These are phyloP conservation scores for Heptranchias perlo DNA, from an alignment of 2,113 vertebrate species.

Conservation along the genomic window DNA sequence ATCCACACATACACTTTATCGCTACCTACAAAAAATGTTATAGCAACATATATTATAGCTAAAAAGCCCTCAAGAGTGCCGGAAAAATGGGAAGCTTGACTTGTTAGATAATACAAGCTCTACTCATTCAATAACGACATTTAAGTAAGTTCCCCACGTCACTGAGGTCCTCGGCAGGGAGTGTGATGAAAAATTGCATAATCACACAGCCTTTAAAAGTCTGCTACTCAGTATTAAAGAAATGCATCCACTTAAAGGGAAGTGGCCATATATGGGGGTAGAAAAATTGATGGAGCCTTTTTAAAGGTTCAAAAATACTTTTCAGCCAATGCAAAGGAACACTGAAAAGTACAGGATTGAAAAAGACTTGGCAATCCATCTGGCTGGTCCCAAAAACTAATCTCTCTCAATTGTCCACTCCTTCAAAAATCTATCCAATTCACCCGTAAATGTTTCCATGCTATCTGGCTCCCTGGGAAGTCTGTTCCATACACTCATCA, in stretches of 20 bases:
- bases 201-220: neutral
- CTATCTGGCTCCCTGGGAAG: neutral
- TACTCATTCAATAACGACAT: too few relatives aligned
- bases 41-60: neutral
- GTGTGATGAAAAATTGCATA: neutral
- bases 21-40: neutral
- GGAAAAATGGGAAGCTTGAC: too few relatives aligned
- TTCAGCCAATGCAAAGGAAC: neutral
- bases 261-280: neutral
- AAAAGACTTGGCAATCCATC: neutral
- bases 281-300: neutral
- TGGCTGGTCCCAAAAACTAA: neutral
- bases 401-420: neutral
- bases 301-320: neutral
- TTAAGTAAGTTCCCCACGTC: too few relatives aligned
- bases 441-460: neutral
- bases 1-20: neutral
- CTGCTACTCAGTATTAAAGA: neutral
- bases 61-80: too few relatives aligned
- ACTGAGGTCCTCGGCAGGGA: too few relatives aligned
- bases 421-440: neutral
- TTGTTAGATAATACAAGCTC: too few relatives aligned
- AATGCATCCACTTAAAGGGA: neutral
- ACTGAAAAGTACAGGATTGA: neutral
- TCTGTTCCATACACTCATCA: neutral